These are phyloP conservation scores for Incurvaria masculella DNA, from an alignment of 2,888 invertebrate species.

Conservation along the genomic window DNA sequence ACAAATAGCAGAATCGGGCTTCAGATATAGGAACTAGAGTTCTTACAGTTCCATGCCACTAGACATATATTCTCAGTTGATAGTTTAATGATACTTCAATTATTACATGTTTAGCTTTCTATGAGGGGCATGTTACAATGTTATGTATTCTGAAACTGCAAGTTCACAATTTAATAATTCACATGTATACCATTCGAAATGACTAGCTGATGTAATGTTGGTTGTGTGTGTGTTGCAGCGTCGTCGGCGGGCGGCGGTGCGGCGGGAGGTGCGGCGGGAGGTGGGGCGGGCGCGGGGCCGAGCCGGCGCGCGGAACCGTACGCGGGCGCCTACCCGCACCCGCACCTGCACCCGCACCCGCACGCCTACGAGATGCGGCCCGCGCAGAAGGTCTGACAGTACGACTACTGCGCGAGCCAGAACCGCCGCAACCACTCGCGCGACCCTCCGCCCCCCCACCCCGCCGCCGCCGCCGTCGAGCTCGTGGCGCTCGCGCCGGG, in stretches of 20 bases:
- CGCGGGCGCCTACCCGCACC: slow-evolving; percentile 72
- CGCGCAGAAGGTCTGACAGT: slow-evolving; percentile 63
- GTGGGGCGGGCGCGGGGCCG: no score
- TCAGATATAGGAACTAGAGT: no score
- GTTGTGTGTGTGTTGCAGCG: slow-evolving; percentile 7
- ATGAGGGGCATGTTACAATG: no score
- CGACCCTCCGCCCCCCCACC: slow-evolving; percentile 8
- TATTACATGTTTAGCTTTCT: no score
- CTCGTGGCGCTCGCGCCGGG: slow-evolving; percentile 41
- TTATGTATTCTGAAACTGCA: no score
- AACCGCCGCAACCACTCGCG: slow-evolving; percentile 16
- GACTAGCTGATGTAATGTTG: no score
- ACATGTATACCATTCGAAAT: no score
- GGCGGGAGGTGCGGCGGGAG: slow-evolving; percentile 44
- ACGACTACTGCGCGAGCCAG: slow-evolving; percentile 30
- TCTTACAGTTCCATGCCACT: no score
- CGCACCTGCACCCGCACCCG: slow-evolving; percentile 72
- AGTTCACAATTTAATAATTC: no score
- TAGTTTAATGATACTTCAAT: no score
- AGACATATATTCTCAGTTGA: no score
- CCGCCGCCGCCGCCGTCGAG: slow-evolving; percentile 22
- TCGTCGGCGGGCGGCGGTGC: slow-evolving; percentile 36
- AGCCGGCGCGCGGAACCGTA: slow-evolving; percentile 61
- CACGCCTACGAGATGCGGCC: slow-evolving; percentile 73
- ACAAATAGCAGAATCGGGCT: no score